phyloP scores from a whole-genome alignment of 2,797 vertebrate genomes.

The Furcifer pardalis region DNA sequence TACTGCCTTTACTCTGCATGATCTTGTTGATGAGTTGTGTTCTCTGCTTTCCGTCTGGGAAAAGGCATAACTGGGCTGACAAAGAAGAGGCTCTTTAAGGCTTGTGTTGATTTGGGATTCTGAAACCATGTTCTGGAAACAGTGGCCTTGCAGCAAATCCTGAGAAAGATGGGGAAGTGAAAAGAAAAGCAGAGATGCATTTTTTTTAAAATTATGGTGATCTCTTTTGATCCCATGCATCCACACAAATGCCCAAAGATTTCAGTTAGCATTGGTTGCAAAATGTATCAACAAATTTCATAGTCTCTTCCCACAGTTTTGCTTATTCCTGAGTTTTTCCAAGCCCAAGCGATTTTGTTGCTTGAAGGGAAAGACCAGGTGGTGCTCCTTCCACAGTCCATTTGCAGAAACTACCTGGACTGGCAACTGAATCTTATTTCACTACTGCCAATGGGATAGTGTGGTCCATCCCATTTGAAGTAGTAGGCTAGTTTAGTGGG shows the following conservation, averaged over 20 bases:
- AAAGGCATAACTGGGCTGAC: not conserved
- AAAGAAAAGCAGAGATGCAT: not conserved
- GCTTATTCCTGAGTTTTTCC: not conserved
- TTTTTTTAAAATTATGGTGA: not conserved
- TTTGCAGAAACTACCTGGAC: not conserved
- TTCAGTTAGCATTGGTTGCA: no score
- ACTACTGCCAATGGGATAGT: not conserved
- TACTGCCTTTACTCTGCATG: not conserved
- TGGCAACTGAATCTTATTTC: not conserved
- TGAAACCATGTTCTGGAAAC: not conserved
- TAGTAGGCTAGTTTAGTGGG: not conserved
- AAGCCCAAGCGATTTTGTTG: not conserved
- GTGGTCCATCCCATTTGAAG: not conserved
- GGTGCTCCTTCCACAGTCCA: not conserved
- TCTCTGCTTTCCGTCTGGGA: not conserved
- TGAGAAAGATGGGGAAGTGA: not conserved
- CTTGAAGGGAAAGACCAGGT: not conserved
- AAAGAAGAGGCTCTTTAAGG: not conserved
- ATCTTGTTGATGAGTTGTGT: not conserved
- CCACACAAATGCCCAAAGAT: no score
- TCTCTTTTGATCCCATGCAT: not conserved
- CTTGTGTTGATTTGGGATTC: not conserved
- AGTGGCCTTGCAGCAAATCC: not conserved
- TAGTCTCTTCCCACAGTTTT: not conserved
- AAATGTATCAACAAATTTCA: not conserved